Conservation (phyloP, 1,140 invertebrate species). For the Hylaeus anthracinus region DNA sequence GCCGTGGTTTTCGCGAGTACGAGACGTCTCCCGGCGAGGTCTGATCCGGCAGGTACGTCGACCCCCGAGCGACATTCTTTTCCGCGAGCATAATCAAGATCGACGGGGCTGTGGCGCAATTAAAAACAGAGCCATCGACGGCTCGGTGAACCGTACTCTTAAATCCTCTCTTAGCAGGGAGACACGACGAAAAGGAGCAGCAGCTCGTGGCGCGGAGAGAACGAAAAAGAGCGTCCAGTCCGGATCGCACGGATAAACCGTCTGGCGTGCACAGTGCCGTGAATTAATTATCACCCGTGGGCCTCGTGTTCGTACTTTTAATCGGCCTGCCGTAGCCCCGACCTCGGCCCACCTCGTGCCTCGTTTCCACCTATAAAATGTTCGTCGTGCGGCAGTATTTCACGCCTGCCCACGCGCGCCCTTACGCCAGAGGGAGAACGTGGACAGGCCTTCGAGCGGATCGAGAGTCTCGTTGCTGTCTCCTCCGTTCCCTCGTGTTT, state of each 20-base stretch:
- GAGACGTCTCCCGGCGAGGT: neutral
- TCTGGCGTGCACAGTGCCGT: constrained; percentile 55
- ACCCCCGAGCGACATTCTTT: constrained; percentile 56
- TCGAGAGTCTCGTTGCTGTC: constrained; percentile 14
- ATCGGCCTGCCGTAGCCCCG: constrained; percentile 48
- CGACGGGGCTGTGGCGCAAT: constrained; percentile 58
- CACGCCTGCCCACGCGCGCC: constrained; percentile 70
- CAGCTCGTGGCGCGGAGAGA: neutral
- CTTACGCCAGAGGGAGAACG: constrained; percentile 45
- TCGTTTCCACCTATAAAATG: constrained; percentile 64
- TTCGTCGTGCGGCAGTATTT: constrained; percentile 66
- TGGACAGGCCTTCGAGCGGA: constrained; percentile 18
- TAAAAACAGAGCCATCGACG: constrained; percentile 57
- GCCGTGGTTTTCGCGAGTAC: neutral
- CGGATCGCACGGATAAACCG: constrained; percentile 59
- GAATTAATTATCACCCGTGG: constrained; percentile 72
- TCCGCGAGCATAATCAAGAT: constrained; percentile 56
- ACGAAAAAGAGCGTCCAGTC: constrained; percentile 41
- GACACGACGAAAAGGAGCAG: constrained; percentile 16
- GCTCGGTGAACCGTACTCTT: constrained; percentile 50
- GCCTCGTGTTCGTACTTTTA: constrained; percentile 63
- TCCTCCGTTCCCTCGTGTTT: neutral
- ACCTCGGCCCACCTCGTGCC: constrained; percentile 46
- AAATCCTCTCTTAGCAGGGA: constrained; percentile 33
- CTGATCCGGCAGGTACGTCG: constrained; percentile 25